A percentile compares a stretch with the other conserved stretches of the same genome.
Evolutionary conservation across 2,888 invertebrate species (phyloP).

Genomic region (Andrena camellia): DNA sequence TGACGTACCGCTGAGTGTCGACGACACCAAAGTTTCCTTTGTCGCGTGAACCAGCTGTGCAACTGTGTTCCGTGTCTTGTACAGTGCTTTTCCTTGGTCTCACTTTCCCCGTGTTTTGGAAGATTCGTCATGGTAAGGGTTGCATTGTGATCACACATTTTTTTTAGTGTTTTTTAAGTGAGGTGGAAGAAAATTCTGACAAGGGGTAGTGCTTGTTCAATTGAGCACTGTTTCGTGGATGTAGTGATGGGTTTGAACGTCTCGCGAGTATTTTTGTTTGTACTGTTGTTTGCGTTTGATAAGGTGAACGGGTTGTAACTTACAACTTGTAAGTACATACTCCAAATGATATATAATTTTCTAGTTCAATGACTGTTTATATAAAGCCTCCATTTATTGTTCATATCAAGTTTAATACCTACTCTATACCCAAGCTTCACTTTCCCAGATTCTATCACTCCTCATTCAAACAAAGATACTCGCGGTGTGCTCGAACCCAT

Average conservation of each 20-base stretch:
- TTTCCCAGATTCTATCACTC: too few species aligned
- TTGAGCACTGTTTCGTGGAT: neutral
- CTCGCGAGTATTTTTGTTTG: neutral
- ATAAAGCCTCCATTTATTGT: too few species aligned
- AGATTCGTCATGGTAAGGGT: constrained; percentile 2
- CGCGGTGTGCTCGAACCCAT: too few species aligned
- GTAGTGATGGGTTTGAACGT: neutral
- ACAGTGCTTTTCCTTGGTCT: neutral
- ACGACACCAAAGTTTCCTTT: neutral
- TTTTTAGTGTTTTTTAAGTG: neutral
- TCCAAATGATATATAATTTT: too few species aligned
- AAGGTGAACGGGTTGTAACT: too few species aligned
- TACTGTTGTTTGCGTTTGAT: too few species aligned
- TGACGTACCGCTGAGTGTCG: neutral
- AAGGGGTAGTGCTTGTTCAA: too few species aligned
- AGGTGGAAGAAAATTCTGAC: neutral
- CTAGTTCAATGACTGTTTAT: too few species aligned
- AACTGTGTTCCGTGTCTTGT: neutral
- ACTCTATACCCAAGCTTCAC: too few species aligned
- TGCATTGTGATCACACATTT: neutral
- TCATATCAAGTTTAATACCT: too few species aligned
- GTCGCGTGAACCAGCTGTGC: neutral
- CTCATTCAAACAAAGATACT: too few species aligned
- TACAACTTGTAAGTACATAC: too few species aligned
- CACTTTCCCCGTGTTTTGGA: neutral